These are phyloP conservation scores for Drosophila dives DNA, from an alignment of 2,888 invertebrate genomes.

Conservation along the genomic window DNA sequence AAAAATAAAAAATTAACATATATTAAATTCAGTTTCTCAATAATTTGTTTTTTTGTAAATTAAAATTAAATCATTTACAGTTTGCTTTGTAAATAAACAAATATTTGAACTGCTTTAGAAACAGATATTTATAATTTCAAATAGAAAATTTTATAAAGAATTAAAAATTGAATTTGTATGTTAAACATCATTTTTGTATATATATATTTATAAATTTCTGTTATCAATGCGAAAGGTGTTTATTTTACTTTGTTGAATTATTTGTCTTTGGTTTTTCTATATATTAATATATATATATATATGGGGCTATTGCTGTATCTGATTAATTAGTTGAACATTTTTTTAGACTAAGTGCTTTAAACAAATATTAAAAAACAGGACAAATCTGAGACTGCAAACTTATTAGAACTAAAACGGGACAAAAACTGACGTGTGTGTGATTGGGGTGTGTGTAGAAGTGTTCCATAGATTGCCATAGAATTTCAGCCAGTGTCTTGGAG, in stretches of 20 bases:
- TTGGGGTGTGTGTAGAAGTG: neutral
- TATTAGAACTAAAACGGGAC: conserved; percentile 34
- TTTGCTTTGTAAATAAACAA: too few relatives aligned
- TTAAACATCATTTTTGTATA: neutral
- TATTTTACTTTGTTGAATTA: neutral
- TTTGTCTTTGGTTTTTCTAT: conserved; percentile 42
- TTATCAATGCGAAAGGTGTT: conserved; percentile 34
- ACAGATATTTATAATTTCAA: neutral
- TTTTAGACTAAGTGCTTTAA: conserved; percentile 22
- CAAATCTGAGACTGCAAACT: neutral
- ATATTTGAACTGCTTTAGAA: neutral
- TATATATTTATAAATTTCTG: neutral
- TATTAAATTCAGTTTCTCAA: too few relatives aligned
- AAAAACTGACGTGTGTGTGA: conserved; percentile 18
- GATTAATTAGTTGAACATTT: conserved; percentile 1
- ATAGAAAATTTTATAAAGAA: neutral
- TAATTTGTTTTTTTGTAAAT: too few relatives aligned
- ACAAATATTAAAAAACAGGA: conserved; percentile 3
- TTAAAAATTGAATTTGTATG: neutral
- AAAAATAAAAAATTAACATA: too few relatives aligned
- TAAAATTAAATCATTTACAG: too few relatives aligned
- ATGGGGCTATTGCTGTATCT: conserved; percentile 32
- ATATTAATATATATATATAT: neutral
- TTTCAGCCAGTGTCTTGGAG: neutral
- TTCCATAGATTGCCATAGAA: conserved; percentile 2